Base-by-base conservation (phyloP, 2,797 vertebrate genomes). In the Sus cebifrons region DNA sequence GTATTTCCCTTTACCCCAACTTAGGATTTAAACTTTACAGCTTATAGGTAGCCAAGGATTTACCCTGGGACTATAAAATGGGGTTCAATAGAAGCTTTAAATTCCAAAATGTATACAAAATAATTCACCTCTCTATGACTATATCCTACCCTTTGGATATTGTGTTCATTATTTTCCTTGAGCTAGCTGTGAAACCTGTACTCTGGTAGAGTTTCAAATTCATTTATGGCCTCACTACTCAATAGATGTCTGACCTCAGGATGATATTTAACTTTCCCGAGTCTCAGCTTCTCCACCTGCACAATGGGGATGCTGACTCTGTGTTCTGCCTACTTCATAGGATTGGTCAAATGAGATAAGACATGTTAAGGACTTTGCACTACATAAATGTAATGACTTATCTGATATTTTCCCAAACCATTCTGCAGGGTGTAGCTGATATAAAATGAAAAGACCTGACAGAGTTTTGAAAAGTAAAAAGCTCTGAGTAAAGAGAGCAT, bases 401-500 rank as follows among this genome's bases (percentile, higher is more conserved):
- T 71, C 44, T 82, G 86, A 2, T 74, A 86, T 77, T 91, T 67
- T 11, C 32, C 52, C 27, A 96, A 58, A 49, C 11, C 15, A 71
- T 44, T 25, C 67, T 67, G n/a, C n/a, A 86, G 49, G 62, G 36
- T 68, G 2, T 73, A 95, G 54, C 8, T 81, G 74, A 52, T 67
- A 81, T 25, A 58, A 91, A 93, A 96, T 93, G 44, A 91, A 96
- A 90, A 90, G 21, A 58, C 64, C 56, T 68, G 25, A 71, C 65
- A 7, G 49, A 85, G 9, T 82, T 85, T 73, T 52, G 58, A 68
- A 94, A 90, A 95, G 16, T 27, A 67, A 77, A 68, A 88, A 40
- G 49, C 54, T 86, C 65, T 60, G 23, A 49, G 65, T 6, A 94
- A 75, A 40, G 32, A 86, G 11, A 89, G 15, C 25, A 79, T 79